A percentile compares a stretch with the other conserved stretches of the same genome.
Evolutionary conservation across 2,797 vertebrate genomes (phyloP).

Genomic region (Crenichthys baileyi): DNA sequence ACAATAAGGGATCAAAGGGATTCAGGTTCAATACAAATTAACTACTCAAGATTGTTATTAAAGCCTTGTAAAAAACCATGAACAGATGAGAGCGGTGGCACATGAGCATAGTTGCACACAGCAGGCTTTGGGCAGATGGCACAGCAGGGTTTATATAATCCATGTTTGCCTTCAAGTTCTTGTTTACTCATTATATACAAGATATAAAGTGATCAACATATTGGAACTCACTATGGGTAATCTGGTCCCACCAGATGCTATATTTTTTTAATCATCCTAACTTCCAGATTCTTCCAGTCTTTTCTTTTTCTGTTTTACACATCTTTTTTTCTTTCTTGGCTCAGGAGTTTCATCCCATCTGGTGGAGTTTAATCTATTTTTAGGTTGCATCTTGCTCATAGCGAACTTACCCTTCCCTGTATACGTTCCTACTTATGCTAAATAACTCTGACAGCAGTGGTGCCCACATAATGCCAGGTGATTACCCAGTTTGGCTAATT

Average conservation of each 20-base stretch:
- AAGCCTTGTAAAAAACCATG: neutral
- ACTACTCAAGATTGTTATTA: neutral
- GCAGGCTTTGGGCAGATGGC: constrained; percentile 12
- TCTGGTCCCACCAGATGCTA: constrained; percentile 10
- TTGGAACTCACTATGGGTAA: constrained; percentile 1
- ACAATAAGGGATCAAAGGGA: neutral
- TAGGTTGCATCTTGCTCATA: neutral
- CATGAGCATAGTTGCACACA: neutral
- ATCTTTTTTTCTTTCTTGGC: neutral
- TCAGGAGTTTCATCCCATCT: neutral
- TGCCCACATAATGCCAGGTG: neutral
- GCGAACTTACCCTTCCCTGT: neutral
- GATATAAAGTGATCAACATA: constrained; percentile 11
- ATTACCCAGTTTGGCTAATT: neutral
- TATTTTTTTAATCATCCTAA: constrained; percentile 6
- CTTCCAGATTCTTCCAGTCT: neutral
- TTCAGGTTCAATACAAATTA: neutral
- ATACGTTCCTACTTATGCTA: too few relatives aligned
- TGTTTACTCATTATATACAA: constrained; percentile 14
- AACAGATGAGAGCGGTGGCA: constrained; percentile 3
- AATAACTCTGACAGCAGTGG: too few relatives aligned
- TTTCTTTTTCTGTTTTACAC: neutral
- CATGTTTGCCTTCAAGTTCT: constrained; percentile 8
- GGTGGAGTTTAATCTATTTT: neutral
- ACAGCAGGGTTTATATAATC: constrained; percentile 3